Evolutionary conservation across 1,140 invertebrate genomes (phyloP).

Genomic region (Lordiphosa mommai): DNA sequence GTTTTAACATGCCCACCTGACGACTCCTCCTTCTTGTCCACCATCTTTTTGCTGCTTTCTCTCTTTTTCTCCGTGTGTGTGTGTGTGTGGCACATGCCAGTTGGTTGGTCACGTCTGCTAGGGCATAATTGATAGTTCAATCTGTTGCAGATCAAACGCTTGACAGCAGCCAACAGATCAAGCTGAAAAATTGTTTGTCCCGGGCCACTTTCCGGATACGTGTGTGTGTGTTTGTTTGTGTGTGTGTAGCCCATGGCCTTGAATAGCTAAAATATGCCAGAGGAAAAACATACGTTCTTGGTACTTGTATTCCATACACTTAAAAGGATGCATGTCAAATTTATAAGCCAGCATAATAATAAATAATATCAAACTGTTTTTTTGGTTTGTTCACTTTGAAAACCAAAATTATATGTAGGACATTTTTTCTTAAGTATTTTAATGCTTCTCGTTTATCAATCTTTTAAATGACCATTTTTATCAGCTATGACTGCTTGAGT

Average conservation of each 20-base stretch:
- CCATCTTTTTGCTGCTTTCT: background rate
- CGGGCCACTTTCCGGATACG: conserved; percentile 3
- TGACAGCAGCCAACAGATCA: conserved; percentile 74
- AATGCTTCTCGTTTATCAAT: no score
- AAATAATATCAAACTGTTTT: no score
- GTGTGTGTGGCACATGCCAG: conserved; percentile 38
- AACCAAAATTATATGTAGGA: no score
- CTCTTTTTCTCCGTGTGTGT: conserved; percentile 11
- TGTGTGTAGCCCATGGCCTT: background rate
- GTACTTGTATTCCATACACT: no score
- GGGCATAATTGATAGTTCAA: conserved; percentile 73
- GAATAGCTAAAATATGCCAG: conserved; percentile 11
- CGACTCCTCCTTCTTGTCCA: background rate
- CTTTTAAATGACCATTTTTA: no score
- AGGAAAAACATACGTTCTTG: background rate
- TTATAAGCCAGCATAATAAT: background rate
- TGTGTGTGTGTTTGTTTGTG: background rate
- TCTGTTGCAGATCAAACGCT: conserved; percentile 76
- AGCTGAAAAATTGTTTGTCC: conserved; percentile 63
- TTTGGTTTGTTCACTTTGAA: no score
- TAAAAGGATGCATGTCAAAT: no score
- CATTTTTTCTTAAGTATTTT: no score
- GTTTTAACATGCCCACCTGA: conserved; percentile 54
- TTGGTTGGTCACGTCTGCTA: conserved; percentile 57
- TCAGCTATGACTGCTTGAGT: no score